Percentiles rank a stretch among this genome's conserved stretches.
Conservation (phyloP, 2,113 vertebrate species). For the Pristiophorus japonicus region DNA sequence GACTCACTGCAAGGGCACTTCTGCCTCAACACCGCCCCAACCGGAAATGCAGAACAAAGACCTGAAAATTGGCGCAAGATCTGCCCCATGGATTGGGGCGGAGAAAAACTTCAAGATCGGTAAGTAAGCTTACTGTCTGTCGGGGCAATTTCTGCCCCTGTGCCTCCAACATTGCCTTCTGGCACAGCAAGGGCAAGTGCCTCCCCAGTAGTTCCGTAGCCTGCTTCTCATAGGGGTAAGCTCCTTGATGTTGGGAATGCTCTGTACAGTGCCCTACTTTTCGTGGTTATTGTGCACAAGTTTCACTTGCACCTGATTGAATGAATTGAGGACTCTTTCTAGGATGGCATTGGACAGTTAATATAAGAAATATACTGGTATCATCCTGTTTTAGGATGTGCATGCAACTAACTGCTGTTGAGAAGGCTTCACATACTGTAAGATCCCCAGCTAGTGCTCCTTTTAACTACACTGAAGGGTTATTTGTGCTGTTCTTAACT, state of each 20-base stretch:
- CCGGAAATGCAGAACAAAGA: too few species aligned
- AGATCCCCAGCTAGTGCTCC: neutral
- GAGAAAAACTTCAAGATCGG: too few species aligned
- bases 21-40: too few species aligned
- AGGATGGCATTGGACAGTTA: neutral
- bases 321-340: neutral
- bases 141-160: too few species aligned
- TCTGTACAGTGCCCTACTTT: too few species aligned
- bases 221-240: neutral
- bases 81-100: too few species aligned
- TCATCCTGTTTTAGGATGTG: neutral
- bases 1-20: too few species aligned
- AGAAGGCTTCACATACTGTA: neutral
- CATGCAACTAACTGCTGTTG: neutral
- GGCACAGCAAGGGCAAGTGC: too few species aligned
- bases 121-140: too few species aligned
- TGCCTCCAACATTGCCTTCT: too few species aligned
- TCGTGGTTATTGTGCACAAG: neutral
- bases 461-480: neutral
- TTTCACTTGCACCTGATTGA: neutral
- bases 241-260: neutral
- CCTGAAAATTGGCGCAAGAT: too few species aligned
- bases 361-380: neutral
- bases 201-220: neutral
- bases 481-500: neutral